phyloP scores from a whole-genome alignment of 2,888 invertebrate species.

The Phengaris alcon region DNA sequence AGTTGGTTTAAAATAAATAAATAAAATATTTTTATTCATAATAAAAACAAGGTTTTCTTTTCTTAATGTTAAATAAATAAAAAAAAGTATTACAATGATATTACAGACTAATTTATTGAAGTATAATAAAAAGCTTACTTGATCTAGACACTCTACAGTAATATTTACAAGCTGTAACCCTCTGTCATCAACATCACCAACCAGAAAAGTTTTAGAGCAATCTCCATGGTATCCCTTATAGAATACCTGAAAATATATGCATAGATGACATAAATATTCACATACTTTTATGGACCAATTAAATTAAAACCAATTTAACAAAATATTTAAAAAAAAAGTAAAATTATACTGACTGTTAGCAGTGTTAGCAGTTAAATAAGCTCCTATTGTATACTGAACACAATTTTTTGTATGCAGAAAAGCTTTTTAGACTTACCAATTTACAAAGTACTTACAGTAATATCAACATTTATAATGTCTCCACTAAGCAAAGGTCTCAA shows the following conservation, averaged over 20 bases:
- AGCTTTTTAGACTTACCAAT: not conserved
- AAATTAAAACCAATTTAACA: not conserved
- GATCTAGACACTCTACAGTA: constrained; percentile 84
- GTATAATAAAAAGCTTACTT: constrained; percentile 61
- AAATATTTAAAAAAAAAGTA: too few relatives aligned
- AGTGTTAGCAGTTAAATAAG: too few relatives aligned
- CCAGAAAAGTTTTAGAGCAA: constrained; percentile 90
- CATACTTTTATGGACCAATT: not conserved
- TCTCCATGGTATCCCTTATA: constrained; percentile 94
- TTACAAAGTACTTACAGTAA: constrained; percentile 83
- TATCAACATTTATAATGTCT: constrained; percentile 94
- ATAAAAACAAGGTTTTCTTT: too few relatives aligned
- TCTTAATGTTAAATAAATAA: too few relatives aligned
- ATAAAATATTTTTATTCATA: too few relatives aligned
- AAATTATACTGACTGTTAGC: too few relatives aligned
- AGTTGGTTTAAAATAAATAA: too few relatives aligned
- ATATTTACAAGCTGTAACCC: constrained; percentile 84
- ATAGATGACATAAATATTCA: not conserved
- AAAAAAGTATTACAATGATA: too few relatives aligned
- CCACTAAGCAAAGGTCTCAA: constrained; percentile 87
- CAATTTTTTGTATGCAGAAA: not conserved
- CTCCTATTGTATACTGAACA: too few relatives aligned
- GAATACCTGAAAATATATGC: constrained; percentile 80
- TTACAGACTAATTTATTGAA: not conserved
- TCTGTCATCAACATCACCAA: constrained; percentile 89